Percentiles rank a stretch among this genome's conserved stretches.
Evolutionary conservation across 1,140 invertebrate genomes (phyloP).

Genomic region (Palaemon carinicauda): DNA sequence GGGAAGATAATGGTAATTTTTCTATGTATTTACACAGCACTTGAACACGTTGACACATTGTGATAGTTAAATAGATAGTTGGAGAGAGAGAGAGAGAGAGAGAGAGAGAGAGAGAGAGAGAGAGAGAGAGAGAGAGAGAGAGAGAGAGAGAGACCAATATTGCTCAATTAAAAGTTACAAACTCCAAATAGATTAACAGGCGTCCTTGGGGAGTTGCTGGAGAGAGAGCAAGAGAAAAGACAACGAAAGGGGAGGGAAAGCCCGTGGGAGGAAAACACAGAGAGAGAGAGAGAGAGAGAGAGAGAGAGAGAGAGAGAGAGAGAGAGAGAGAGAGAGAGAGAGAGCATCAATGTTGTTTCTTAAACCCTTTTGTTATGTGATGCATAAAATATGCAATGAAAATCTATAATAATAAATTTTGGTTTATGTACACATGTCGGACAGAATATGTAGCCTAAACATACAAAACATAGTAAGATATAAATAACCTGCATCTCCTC

Average conservation of each 20-base stretch:
- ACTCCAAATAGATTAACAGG: slow-evolving; percentile 43
- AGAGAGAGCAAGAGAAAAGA: background rate
- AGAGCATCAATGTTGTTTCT: too few relatives aligned
- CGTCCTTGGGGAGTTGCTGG: background rate
- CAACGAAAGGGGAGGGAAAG: too few relatives aligned
- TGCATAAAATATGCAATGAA: too few relatives aligned
- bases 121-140: background rate
- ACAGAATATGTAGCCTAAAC: too few relatives aligned
- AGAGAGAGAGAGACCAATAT: slow-evolving; percentile 16
- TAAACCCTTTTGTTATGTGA: too few relatives aligned
- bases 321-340: background rate
- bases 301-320: slow-evolving; percentile 8
- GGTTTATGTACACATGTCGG: too few relatives aligned
- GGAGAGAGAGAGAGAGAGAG: background rate
- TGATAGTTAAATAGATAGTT: background rate
- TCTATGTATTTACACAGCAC: background rate
- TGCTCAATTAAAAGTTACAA: slow-evolving; percentile 42
- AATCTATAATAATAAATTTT: too few relatives aligned
- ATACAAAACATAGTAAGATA: too few relatives aligned
- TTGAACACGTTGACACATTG: background rate
- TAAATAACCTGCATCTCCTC: too few relatives aligned
- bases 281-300: background rate
- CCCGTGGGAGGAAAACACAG: background rate
- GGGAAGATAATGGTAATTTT: background rate
- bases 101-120: background rate